phyloP scores from a whole-genome alignment of 2,888 invertebrate species.

The Chesias legatella region DNA sequence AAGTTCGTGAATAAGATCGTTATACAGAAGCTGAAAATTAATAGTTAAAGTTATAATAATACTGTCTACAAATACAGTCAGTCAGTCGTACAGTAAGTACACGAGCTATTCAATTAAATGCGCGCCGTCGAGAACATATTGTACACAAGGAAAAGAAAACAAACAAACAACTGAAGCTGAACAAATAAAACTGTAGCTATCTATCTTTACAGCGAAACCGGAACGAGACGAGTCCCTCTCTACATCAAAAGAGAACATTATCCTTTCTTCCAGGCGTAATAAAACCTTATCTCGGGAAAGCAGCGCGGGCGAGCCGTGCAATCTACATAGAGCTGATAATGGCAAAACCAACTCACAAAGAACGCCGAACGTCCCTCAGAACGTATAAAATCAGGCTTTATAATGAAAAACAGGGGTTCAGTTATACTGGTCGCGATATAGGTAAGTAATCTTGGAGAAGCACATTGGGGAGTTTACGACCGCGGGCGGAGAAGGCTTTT shows the following conservation, averaged over 20 bases:
- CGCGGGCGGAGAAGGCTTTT: conserved; percentile 77
- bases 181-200: conserved; percentile 36
- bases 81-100: too few species aligned
- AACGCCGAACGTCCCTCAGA: conserved; percentile 43
- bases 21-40: too few species aligned
- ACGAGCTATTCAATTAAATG: too few species aligned
- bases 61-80: too few species aligned
- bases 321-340: conserved; percentile 80
- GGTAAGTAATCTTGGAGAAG: conserved; percentile 77
- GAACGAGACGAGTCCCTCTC: conserved; percentile 54
- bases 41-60: too few species aligned
- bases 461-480: conserved; percentile 75
- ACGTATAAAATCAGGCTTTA: conserved; percentile 32
- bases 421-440: conserved; percentile 58
- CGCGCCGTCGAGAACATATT: too few species aligned
- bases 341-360: conserved; percentile 51
- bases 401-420: conserved; percentile 63
- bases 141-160: conserved; percentile 2
- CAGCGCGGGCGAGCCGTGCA: conserved; percentile 67
- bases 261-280: conserved; percentile 72
- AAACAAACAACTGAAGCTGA: conserved; percentile 11
- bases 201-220: conserved; percentile 61
- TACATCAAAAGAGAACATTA: conserved; percentile 75
- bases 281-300: conserved; percentile 76
- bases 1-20: too few species aligned